Evolutionary conservation across 2,113 vertebrate species (phyloP).

Genomic region (Gallinago undulata): DNA sequence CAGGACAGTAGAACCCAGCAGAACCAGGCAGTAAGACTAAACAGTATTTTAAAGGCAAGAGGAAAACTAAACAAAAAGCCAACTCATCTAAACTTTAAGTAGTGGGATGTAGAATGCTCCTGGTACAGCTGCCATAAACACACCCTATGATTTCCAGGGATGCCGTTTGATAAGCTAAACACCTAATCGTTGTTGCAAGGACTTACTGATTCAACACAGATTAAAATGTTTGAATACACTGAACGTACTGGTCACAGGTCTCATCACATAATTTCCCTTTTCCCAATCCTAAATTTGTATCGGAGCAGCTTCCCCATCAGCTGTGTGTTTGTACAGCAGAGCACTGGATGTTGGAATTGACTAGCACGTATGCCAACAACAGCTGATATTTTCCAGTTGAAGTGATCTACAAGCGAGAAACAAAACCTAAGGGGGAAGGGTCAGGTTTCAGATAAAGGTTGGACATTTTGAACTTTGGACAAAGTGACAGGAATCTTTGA

Average conservation of each 20-base stretch:
- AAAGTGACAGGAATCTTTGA: conserved; percentile 93
- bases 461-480: conserved; percentile 94
- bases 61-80: background rate
- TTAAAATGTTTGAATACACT: background rate
- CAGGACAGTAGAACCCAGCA: background rate
- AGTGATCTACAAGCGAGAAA: conserved; percentile 34
- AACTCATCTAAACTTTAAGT: background rate
- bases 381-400: conserved; percentile 61
- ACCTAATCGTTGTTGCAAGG: background rate
- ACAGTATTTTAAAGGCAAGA: background rate
- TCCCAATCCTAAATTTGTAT: background rate
- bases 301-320: background rate
- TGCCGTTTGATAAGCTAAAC: background rate
- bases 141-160: background rate
- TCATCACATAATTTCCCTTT: background rate
- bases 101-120: background rate
- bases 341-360: background rate
- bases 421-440: background rate
- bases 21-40: conserved; percentile 2
- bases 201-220: background rate
- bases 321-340: background rate
- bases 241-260: conserved; percentile 2
- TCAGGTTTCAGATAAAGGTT: conserved; percentile 89
- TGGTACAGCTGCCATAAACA: background rate
- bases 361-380: conserved; percentile 52